Evolutionary conservation across 1,140 invertebrate genomes (phyloP).

Genomic region (Apis cerana): DNA sequence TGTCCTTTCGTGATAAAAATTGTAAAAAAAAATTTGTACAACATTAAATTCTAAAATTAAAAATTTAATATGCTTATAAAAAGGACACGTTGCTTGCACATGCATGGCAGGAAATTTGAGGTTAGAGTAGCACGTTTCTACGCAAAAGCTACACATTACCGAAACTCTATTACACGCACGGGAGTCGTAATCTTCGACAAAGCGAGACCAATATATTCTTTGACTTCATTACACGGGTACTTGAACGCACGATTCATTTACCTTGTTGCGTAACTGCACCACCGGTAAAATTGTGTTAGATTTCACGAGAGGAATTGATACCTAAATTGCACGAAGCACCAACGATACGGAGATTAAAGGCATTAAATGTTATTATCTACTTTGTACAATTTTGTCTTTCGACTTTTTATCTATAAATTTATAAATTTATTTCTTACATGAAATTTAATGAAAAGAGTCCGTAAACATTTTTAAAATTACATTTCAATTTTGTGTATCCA

Average conservation of each 20-base stretch:
- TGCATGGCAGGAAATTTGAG: not conserved
- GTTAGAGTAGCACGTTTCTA: not conserved
- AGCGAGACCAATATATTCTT: conserved; percentile 70
- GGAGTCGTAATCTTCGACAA: conserved; percentile 76
- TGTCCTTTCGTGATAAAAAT: too few species aligned
- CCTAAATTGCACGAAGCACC: not conserved
- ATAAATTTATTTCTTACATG: too few species aligned
- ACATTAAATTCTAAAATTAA: too few species aligned
- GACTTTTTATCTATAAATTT: not conserved
- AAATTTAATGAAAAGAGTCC: too few species aligned
- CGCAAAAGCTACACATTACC: conserved; percentile 28
- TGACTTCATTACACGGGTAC: conserved; percentile 77
- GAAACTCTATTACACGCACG: conserved; percentile 72
- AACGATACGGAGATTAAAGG: not conserved
- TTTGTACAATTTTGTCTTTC: too few species aligned
- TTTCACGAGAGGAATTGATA: conserved; percentile 12
- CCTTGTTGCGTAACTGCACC: conserved; percentile 43
- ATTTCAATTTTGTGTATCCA: too few species aligned
- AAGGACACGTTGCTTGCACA: not conserved
- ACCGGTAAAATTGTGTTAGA: not conserved
- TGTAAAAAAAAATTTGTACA: too few species aligned
- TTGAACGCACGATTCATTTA: conserved; percentile 70
- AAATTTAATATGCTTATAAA: too few species aligned
- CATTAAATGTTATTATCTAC: not conserved
- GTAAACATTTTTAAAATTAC: too few species aligned